Evolutionary conservation across 1,140 invertebrate species (phyloP).

Genomic region (Drosophila pseudoananassae): DNA sequence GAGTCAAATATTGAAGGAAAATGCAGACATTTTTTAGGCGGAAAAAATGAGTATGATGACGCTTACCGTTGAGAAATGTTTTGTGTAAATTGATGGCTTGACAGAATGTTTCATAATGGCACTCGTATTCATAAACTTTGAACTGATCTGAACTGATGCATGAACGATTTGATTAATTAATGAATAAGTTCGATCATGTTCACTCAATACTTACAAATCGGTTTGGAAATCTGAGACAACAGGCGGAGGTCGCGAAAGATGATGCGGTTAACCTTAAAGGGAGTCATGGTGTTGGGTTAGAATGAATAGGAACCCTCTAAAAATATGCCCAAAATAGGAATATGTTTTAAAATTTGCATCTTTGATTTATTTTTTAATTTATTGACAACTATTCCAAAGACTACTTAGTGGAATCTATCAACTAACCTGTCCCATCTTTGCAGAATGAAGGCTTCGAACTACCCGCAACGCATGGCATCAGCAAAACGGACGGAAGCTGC

Average conservation of each 20-base stretch:
- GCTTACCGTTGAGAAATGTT: slow-evolving; percentile 5
- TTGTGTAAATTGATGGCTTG: slow-evolving; percentile 27
- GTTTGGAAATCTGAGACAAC: slow-evolving; percentile 1
- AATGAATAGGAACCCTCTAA: not conserved
- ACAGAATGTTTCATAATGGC: slow-evolving; percentile 25
- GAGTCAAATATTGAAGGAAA: slow-evolving; percentile 1
- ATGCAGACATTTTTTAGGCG: not conserved
- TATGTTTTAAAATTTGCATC: not conserved
- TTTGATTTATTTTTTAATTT: not conserved
- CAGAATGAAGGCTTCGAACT: slow-evolving; percentile 78
- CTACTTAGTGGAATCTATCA: not conserved
- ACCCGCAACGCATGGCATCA: slow-evolving; percentile 68
- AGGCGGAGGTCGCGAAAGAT: slow-evolving; percentile 12
- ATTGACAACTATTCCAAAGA: not conserved
- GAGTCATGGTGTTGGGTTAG: not conserved
- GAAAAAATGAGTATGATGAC: not conserved
- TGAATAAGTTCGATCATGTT: slow-evolving; percentile 10
- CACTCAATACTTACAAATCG: slow-evolving; percentile 9
- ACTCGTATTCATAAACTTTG: slow-evolving; percentile 4
- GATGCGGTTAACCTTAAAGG: not conserved
- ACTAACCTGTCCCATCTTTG: slow-evolving; percentile 5
- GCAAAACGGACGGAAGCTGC: slow-evolving; percentile 66
- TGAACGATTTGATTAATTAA: slow-evolving; percentile 8
- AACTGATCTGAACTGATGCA: not conserved
- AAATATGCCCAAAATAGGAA: no score